phyloP scores from a whole-genome alignment of 2,888 invertebrate species.

The Chirona hameri region DNA sequence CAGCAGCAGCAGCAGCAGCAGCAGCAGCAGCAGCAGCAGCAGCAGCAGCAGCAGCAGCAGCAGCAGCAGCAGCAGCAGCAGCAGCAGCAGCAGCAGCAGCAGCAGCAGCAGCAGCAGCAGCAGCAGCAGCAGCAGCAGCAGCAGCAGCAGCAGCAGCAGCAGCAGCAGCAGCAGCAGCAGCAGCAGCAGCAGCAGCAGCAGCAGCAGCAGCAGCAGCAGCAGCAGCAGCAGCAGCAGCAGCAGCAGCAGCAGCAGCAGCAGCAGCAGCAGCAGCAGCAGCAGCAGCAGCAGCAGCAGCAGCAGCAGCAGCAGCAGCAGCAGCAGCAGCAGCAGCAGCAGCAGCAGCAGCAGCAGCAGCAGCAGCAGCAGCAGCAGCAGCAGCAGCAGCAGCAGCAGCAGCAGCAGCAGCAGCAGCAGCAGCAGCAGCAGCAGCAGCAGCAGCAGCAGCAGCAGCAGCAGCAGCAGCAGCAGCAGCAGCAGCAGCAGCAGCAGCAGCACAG shows the following conservation, averaged over 20 bases:
- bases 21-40: conserved; percentile 32
- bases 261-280: conserved; percentile 32
- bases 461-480: not conserved
- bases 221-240: conserved; percentile 32
- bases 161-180: conserved; percentile 32
- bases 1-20: conserved; percentile 32
- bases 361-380: not conserved
- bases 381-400: not conserved
- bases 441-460: conserved; percentile 30
- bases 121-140: conserved; percentile 32
- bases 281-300: conserved; percentile 32
- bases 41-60: conserved; percentile 32
- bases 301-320: conserved; percentile 32
- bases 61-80: conserved; percentile 32
- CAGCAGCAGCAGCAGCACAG: no score
- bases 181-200: conserved; percentile 32
- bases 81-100: conserved; percentile 32
- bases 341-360: not conserved
- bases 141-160: conserved; percentile 32
- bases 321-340: conserved; percentile 31
- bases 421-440: conserved; percentile 30
- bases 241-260: conserved; percentile 32
- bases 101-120: conserved; percentile 32
- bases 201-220: conserved; percentile 32
- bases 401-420: conserved; percentile 29